These are phyloP conservation scores for Agriopis aurantiaria DNA, from an alignment of 2,888 invertebrate genomes.

Conservation along the genomic window DNA sequence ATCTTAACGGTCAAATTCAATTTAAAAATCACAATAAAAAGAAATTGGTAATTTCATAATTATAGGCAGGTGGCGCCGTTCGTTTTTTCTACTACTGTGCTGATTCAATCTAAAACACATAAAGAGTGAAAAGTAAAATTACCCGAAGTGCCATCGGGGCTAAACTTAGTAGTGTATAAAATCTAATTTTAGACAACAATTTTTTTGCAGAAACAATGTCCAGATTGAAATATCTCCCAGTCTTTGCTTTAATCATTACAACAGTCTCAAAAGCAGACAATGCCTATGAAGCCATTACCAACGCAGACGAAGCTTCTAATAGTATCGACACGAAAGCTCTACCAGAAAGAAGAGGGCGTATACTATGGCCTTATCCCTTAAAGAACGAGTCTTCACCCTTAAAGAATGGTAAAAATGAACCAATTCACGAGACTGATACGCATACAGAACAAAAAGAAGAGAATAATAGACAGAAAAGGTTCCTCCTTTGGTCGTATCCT, in stretches of 20 bases:
- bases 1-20: too few relatives aligned
- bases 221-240: not conserved
- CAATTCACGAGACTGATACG: conserved; percentile 32
- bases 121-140: too few relatives aligned
- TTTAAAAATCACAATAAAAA: too few relatives aligned
- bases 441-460: conserved; percentile 36
- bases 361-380: conserved; percentile 70
- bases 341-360: conserved; percentile 55
- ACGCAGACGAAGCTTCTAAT: not conserved
- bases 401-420: conserved; percentile 26
- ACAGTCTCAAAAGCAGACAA: conserved; percentile 21
- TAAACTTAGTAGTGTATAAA: not conserved
- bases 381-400: conserved; percentile 48
- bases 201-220: conserved; percentile 29
- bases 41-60: too few relatives aligned
- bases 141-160: too few relatives aligned
- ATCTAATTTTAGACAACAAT: not conserved
- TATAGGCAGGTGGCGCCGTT: too few relatives aligned
- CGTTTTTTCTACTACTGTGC: too few relatives aligned
- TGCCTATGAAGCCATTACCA: not conserved
- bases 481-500: conserved; percentile 66
- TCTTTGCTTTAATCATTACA: conserved; percentile 13
- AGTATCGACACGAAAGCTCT: conserved; percentile 15
- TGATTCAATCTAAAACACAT: too few relatives aligned
- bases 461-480: conserved; percentile 56